Conservation (phyloP, 2,797 vertebrate species). For the Xerus rutilus region DNA sequence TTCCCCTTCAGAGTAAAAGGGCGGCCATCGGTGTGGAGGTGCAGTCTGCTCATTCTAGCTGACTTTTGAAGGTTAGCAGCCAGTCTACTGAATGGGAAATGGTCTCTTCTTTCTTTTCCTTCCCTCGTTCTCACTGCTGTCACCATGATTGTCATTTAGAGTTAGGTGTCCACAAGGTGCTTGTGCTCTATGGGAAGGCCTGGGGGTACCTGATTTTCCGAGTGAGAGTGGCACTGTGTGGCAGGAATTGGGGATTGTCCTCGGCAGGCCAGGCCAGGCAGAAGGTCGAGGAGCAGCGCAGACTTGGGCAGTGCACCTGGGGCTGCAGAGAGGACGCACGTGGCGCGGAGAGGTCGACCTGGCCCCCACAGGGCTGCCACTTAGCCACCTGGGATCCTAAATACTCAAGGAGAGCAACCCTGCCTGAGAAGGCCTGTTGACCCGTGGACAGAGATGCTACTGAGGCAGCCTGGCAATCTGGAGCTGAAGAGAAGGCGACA, state of each 20-base stretch:
- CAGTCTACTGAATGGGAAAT: background rate
- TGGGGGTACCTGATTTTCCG: background rate
- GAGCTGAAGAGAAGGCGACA: background rate
- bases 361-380: accelerated
- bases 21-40: background rate
- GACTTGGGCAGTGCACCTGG: accelerated
- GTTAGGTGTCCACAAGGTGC: background rate
- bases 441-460: background rate
- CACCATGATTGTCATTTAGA: too few species aligned
- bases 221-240: accelerated
- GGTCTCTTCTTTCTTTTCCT: background rate
- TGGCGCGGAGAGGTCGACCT: too few species aligned
- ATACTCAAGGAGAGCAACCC: too few species aligned
- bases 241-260: accelerated
- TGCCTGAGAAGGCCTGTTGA: too few species aligned
- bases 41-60: background rate
- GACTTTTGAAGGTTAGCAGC: background rate
- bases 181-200: background rate
- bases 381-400: accelerated
- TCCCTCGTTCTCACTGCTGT: accelerated
- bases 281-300: accelerated
- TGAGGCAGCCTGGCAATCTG: too few species aligned
- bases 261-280: background rate
- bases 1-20: background rate
- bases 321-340: accelerated